Base-by-base conservation (phyloP, 2,797 vertebrate genomes). In the Megaceryle alcyon region DNA sequence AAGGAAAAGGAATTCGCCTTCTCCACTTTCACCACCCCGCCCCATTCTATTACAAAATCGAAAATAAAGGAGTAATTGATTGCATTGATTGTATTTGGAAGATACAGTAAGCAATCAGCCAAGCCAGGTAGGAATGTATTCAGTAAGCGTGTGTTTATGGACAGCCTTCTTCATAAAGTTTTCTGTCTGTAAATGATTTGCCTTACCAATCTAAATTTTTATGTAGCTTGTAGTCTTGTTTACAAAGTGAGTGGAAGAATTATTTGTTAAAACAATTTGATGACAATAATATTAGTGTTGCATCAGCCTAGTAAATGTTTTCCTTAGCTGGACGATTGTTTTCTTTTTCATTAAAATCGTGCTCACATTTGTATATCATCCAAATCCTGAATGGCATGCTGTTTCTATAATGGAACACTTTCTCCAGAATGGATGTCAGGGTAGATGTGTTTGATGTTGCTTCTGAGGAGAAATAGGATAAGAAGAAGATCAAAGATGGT, bases 361-460 rank as follows among this genome's bases (percentile, higher is more conserved):
- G 6, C 5, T 91, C 13, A 17, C 0, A 0, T 83, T 86, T 0
- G 0, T 73, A 0, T 33, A 14, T 84, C 29, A 37, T 66, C 51
- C 29, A 43, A 48, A 72, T 79, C 84, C 23, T 46, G 26, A 29
- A 39, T n/a, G 3, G 6, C 51, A 15, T 21, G 28, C 2, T 69
- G 17, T 91, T 86, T 82, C 33, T 43, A 0, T 48, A 65, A 23
- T 7, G 31, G 20, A 77, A 26, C 6, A 3, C 35, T 20, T 80
- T 57, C 29, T 71, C 65, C 53, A 57, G 48, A 33, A 29, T 26
- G 15, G 4, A 2, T 66, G 22, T 25, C 9, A 33, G 19, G 1
- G 6, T 39, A 54, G 20, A 15, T 39, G 13, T 8, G 10, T 76
- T 22, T 86, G 10, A 3, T 63, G 9, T 76, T 73, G 13, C 61